Percentiles rank a stretch among this genome's conserved stretches.
Evolutionary conservation across 1,140 invertebrate species (phyloP).

Genomic region (Gryon sp.): DNA sequence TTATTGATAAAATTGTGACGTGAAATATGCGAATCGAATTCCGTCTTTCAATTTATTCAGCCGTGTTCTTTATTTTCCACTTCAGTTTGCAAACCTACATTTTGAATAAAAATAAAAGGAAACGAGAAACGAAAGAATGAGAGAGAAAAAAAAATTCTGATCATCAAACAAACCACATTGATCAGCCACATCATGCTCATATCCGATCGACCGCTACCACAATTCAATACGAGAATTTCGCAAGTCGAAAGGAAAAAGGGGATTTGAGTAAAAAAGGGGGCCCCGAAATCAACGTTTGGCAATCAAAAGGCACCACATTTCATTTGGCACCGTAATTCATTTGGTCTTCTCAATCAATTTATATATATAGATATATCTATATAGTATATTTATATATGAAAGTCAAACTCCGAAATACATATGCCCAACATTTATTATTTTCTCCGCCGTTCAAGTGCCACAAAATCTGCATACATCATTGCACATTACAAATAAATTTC

Average conservation of each 20-base stretch:
- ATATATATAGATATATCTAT: no score
- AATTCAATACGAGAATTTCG: slow-evolving; percentile 22
- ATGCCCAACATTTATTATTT: slow-evolving; percentile 7
- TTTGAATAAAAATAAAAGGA: no score
- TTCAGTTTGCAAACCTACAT: no score
- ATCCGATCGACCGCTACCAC: slow-evolving; percentile 18
- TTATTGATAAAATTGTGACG: no score
- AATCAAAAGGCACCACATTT: slow-evolving; percentile 28
- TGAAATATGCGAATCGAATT: no score
- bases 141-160: no score
- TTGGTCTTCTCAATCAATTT: slow-evolving; percentile 43
- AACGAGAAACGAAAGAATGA: no score
- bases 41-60: no score
- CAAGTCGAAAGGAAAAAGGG: slow-evolving; percentile 7
- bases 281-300: slow-evolving; percentile 19
- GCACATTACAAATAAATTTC: slow-evolving; percentile 29
- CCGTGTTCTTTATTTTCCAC: no score
- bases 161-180: neutral
- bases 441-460: neutral
- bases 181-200: slow-evolving; percentile 4
- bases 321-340: no score
- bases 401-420: neutral
- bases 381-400: no score
- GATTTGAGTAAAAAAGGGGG: neutral
- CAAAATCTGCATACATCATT: slow-evolving; percentile 27